phyloP scores from a whole-genome alignment of 2,888 invertebrate species.

The Lagria hirta region DNA sequence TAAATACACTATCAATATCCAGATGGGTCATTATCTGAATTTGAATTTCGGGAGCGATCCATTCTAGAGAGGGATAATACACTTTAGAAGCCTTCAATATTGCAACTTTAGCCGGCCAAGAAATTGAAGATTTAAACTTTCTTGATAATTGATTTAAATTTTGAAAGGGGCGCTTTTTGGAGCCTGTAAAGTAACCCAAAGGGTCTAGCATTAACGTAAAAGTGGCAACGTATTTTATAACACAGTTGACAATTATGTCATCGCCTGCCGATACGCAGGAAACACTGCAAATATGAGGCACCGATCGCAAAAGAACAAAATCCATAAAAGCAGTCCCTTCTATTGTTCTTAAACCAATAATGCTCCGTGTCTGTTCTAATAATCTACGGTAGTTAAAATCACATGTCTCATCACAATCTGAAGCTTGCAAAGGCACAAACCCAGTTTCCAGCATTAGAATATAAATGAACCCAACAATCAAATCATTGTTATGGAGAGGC shows the following conservation, averaged over 20 bases:
- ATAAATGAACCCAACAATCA: slow-evolving; percentile 48
- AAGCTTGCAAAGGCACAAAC: slow-evolving; percentile 43
- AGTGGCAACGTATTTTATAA: slow-evolving; percentile 35
- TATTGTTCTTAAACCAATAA: slow-evolving; percentile 42
- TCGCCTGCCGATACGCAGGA: slow-evolving; percentile 38
- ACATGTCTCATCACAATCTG: slow-evolving; percentile 29
- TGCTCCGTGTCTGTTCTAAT: slow-evolving; percentile 32
- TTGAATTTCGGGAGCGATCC: slow-evolving; percentile 52
- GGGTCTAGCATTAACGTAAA: slow-evolving; percentile 43
- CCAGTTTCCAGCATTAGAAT: slow-evolving; percentile 51
- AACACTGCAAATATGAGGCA: slow-evolving; percentile 40
- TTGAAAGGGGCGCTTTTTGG: slow-evolving; percentile 37
- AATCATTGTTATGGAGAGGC: slow-evolving; percentile 38
- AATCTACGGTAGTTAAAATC: slow-evolving; percentile 42
- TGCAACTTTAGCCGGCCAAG: slow-evolving; percentile 42
- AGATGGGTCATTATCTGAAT: slow-evolving; percentile 42
- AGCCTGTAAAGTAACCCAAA: slow-evolving; percentile 41
- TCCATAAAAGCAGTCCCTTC: slow-evolving; percentile 35
- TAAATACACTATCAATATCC: slow-evolving; percentile 29
- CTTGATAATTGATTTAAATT: slow-evolving; percentile 44
- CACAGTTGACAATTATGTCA: slow-evolving; percentile 48
- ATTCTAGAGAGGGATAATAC: slow-evolving; percentile 43
- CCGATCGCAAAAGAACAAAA: slow-evolving; percentile 7
- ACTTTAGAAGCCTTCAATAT: slow-evolving; percentile 30
- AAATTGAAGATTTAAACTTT: slow-evolving; percentile 45